Conservation (phyloP, 2,113 vertebrate species). For the Lasiurus cinereus region DNA sequence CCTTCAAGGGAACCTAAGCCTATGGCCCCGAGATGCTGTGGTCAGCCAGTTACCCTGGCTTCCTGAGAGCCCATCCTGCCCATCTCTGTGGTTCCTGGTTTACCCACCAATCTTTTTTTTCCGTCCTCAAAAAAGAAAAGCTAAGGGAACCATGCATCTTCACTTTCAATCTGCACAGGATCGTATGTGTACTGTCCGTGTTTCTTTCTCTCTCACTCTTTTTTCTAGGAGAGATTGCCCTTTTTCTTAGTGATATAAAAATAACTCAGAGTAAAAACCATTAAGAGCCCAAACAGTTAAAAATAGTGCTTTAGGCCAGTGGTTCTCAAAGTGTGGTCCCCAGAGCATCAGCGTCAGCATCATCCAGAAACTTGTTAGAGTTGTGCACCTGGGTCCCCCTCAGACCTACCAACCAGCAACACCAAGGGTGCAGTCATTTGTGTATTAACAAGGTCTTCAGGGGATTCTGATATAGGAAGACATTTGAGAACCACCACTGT, state of each 20-base stretch:
- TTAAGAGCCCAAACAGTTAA: background rate
- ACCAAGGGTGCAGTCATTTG: no score
- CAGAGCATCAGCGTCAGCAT: background rate
- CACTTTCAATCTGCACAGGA: background rate
- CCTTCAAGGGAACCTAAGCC: background rate
- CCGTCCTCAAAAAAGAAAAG: background rate
- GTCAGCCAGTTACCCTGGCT: background rate
- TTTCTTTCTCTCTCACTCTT: background rate
- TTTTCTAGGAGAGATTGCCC: background rate
- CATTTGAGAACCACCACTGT: background rate
- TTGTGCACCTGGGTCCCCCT: background rate
- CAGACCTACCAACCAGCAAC: background rate
- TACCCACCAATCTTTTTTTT: background rate
- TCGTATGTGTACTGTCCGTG: background rate
- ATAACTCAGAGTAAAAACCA: background rate
- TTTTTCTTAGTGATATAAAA: background rate
- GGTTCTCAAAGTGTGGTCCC: background rate
- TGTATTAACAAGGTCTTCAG: background rate
- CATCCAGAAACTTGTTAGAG: background rate
- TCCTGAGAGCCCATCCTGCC: background rate
- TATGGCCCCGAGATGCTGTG: background rate
- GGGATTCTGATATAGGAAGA: background rate
- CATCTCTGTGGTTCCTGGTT: background rate
- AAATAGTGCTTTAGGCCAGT: background rate
- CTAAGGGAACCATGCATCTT: background rate